These are phyloP conservation scores for Notarius lentiginosus DNA, from an alignment of 2,113 vertebrate species.

Conservation along the genomic window DNA sequence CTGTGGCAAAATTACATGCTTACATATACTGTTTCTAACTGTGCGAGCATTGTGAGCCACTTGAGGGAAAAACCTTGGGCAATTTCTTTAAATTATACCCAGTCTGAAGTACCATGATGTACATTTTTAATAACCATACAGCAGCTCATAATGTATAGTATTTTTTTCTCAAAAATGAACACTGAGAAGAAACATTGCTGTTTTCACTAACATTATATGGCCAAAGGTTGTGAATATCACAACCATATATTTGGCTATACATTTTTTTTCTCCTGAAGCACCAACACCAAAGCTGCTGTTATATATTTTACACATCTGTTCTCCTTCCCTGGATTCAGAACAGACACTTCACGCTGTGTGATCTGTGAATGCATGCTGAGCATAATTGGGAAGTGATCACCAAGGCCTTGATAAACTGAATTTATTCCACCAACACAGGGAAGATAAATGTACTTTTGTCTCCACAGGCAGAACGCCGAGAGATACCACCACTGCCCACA, in stretches of 20 bases:
- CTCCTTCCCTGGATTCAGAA: conserved; percentile 16
- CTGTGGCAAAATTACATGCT: conserved; percentile 46
- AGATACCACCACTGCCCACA: conserved; percentile 6
- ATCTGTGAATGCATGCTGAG: conserved; percentile 37
- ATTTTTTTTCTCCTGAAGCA: conserved; percentile 16
- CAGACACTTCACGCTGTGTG: neutral
- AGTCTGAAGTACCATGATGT: conserved; percentile 21
- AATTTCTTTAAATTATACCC: conserved; percentile 49
- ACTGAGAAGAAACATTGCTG: neutral
- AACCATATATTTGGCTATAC: neutral
- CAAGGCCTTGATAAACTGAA: conserved; percentile 44
- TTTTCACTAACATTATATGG: neutral
- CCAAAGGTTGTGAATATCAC: neutral
- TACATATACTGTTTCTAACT: conserved; percentile 36
- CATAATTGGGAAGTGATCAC: conserved; percentile 61
- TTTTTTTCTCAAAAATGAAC: conserved; percentile 31
- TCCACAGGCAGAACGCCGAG: neutral
- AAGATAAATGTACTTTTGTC: conserved; percentile 61
- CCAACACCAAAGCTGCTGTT: conserved; percentile 9
- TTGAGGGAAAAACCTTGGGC: conserved; percentile 27
- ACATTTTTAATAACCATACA: conserved; percentile 37
- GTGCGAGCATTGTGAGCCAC: conserved; percentile 17
- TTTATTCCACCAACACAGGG: conserved; percentile 57
- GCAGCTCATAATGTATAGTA: neutral
- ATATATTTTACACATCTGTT: conserved; percentile 18